Conservation (phyloP, 2,888 invertebrate species). For the Euproctis similis region DNA sequence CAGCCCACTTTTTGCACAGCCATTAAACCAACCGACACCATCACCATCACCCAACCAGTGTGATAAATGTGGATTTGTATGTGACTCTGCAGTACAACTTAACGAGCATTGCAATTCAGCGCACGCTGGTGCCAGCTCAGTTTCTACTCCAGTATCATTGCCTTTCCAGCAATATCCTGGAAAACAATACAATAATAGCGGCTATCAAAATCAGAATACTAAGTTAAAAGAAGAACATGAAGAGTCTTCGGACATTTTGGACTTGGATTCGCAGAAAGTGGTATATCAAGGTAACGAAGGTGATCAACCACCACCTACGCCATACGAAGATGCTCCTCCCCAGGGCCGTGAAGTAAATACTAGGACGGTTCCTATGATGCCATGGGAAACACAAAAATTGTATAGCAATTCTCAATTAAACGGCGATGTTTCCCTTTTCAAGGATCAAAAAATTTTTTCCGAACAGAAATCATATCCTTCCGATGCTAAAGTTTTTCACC, state of each 20-base stretch:
- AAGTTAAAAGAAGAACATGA: constrained; percentile 80
- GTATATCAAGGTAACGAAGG: constrained; percentile 81
- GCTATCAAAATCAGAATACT: constrained; percentile 61
- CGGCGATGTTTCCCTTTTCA: constrained; percentile 66
- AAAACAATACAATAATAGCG: constrained; percentile 61
- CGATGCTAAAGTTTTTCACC: constrained; percentile 65
- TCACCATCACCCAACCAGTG: constrained; percentile 85
- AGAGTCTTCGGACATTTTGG: constrained; percentile 87
- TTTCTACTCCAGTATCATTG: constrained; percentile 55
- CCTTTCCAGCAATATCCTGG: constrained; percentile 72
- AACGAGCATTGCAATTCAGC: constrained; percentile 84
- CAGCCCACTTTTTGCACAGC: constrained; percentile 75
- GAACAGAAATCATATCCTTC: constrained; percentile 61
- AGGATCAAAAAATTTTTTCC: constrained; percentile 69
- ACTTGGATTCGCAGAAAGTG: constrained; percentile 92
- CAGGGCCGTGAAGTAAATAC: constrained; percentile 63
- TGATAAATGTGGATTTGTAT: constrained; percentile 89
- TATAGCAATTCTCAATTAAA: constrained; percentile 63
- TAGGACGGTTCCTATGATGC: constrained; percentile 76
- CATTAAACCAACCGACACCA: constrained; percentile 80
- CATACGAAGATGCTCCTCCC: constrained; percentile 53
- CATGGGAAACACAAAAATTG: constrained; percentile 71
- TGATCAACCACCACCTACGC: constrained; percentile 51
- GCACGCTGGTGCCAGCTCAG: constrained; percentile 72
- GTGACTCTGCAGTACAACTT: constrained; percentile 83